Evolutionary conservation across 2,888 invertebrate genomes (phyloP), one percentile per base, ranked within the genome.

Genomic region (Andrena minutula): DNA sequence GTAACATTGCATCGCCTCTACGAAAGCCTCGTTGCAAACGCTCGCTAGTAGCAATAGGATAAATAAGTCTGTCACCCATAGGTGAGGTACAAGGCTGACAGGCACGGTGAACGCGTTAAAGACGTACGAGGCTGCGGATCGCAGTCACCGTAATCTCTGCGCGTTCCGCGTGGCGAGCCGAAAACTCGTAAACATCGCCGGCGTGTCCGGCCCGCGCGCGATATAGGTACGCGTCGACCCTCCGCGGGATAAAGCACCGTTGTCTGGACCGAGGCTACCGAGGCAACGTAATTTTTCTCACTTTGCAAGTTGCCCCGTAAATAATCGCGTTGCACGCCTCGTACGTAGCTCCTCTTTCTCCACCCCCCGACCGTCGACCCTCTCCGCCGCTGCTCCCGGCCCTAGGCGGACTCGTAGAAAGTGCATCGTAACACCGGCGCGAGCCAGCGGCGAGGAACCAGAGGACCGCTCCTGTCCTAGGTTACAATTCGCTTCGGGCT

Each of bases 281-380:
- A 89, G 89, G 87, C 89, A 89, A 88, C 90, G 91, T 91, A 91
- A 93, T 93, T 93, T 93, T 93, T 93, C 93, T 93, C 93, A 93
- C 92, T 93, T 93, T 92, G 90, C 89, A 92, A 93, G 88, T 93
- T 92, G 88, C 76, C 77, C 90, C 90, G 91, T 93, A 93, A 93
- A 93, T 93, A 92, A 92, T 90, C 88, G 79, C 80, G 64, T 76
- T 78, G 79, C 78, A 78, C 76, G 77, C 56, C 72, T 63, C 32
- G 30, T 16, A 41, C 49, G 23, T 20, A n/a, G 41, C 26, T 20
- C 53, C 58, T 26, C 60, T 41, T 41, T 49, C 58, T 60, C 70
- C 20, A 32, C 12, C 3, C 8, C 5, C 20, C 12, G 60, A 23
- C 60, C 61, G 41, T 7, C 16, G 0, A 3, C 49, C 20, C 16